phyloP scores from a whole-genome alignment of 2,888 invertebrate species.

The Elysia crispata region DNA sequence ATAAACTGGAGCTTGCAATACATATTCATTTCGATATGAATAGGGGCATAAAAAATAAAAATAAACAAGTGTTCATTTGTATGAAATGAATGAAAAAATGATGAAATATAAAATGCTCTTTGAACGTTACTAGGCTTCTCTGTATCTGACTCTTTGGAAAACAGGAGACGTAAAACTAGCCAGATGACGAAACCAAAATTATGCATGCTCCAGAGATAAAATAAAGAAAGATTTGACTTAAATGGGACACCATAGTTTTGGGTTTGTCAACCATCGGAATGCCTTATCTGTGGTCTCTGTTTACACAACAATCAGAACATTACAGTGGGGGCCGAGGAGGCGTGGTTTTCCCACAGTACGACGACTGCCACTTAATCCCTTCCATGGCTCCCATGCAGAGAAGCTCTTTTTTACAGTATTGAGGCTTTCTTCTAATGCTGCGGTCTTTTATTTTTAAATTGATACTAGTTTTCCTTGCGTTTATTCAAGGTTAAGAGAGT shows the following conservation, averaged over 20 bases:
- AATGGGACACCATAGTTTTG: conserved; percentile 27
- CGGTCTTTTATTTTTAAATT: neutral
- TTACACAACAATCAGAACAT: conserved; percentile 50
- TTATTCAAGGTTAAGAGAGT: too few species aligned
- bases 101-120: neutral
- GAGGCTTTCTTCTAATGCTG: neutral
- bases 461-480: too few species aligned
- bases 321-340: conserved; percentile 46
- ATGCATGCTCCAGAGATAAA: neutral
- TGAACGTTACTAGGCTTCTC: neutral
- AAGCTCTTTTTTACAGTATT: neutral
- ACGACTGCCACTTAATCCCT: conserved; percentile 47
- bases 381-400: conserved; percentile 23
- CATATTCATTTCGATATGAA: too few species aligned
- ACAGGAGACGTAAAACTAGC: neutral
- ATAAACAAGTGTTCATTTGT: too few species aligned
- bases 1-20: too few species aligned
- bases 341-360: conserved; percentile 51
- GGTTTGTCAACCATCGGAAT: conserved; percentile 46
- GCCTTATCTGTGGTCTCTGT: conserved; percentile 48
- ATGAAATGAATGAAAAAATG: too few species aligned
- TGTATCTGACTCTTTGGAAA: neutral
- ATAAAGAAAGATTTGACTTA: neutral
- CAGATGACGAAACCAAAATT: neutral
- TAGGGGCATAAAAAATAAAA: neutral